Evolutionary conservation across 2,888 invertebrate species (phyloP).

Genomic region (Ophioninae sp.): DNA sequence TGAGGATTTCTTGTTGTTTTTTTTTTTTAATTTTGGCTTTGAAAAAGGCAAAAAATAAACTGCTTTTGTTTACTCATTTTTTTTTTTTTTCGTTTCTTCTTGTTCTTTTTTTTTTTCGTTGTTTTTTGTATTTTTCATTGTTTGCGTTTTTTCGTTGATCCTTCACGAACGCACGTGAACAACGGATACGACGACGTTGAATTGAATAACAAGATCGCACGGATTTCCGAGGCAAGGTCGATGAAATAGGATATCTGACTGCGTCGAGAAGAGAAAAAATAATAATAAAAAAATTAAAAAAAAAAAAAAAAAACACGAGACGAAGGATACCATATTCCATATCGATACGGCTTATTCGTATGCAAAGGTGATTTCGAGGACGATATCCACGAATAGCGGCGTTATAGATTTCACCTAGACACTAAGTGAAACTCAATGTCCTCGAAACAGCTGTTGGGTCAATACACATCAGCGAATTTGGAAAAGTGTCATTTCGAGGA

Average conservation of each 20-base stretch:
- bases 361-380: not conserved
- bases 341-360: constrained; percentile 27
- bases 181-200: not conserved
- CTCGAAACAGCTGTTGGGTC: constrained; percentile 1
- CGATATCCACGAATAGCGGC: not conserved
- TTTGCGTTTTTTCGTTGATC: not conserved
- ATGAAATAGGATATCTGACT: constrained; percentile 59
- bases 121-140: not conserved
- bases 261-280: constrained; percentile 39
- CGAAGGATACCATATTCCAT: constrained; percentile 59
- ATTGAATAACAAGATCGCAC: constrained; percentile 43
- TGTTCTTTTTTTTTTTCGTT: not conserved
- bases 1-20: not conserved
- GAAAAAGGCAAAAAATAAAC: not conserved
- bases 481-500: not conserved
- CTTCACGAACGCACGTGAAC: not conserved
- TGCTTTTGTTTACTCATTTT: too few relatives aligned
- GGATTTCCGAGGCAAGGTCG: constrained; percentile 52
- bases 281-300: constrained; percentile 29
- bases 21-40: not conserved
- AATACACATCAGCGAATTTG: not conserved
- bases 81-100: not conserved
- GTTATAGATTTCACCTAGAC: not conserved
- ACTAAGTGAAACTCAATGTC: not conserved
- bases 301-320: constrained; percentile 44